Evolutionary conservation across 2,888 invertebrate genomes (phyloP), one percentile per base, ranked within the genome.

Genomic region (Palloptera scutellata): DNA sequence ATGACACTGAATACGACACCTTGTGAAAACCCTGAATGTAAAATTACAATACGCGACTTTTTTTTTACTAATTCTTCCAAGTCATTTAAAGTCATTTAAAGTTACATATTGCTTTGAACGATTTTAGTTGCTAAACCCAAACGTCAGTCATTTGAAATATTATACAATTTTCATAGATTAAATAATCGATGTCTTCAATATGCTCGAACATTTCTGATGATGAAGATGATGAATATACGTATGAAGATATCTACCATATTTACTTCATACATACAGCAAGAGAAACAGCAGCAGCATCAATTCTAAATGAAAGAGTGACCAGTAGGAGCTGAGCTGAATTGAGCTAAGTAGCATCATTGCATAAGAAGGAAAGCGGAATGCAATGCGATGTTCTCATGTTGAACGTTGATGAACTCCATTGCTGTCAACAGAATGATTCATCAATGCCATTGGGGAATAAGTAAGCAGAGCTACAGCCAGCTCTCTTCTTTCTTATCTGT

Each of bases 351-450:
- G 30, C 30, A 30, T 30, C 30, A 30, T 30, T 30, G 30, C 48
- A 3, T 48, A 12, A 48, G 53, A 19, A 11, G 17, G 2, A 53
- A 2, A n/a, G n/a, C n/a, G n/a, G n/a, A n/a, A 17, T 4, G 11
- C 4, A 53, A 53, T 15, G 17, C 17, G 13, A 53, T 1, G 19
- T 19, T 15, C 11, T 53, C 52, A 11, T 48, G 2, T 12, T n/a
- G 15, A 15, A 48, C 30, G 40, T 57, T 57, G 57, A 57, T 57
- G 57, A 30, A 57, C 40, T 57, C 40, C 19, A 41, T n/a, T 11
- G 40, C n/a, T 57, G 41, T 57, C 41, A 57, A 41, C 57, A 40
- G 11, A 13, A 41, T 57, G 40, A 57, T 57, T n/a, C 41, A 57
- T 57, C 57, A 57, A n/a, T 41, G 57, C 40, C 54, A 54, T 19